phyloP scores from a whole-genome alignment of 2,113 vertebrate genomes.

The Bos taurus region ARS-UCD2.0 NC_037328.1:47072001-47072500 shows the following conservation, averaged over 20 bases:
- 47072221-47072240: neutral
- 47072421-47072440: neutral
- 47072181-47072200: neutral
- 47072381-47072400: neutral
- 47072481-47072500: neutral
- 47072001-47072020: conserved; percentile 27
- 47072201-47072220: neutral
- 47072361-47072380: neutral
- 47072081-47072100: conserved; percentile 60
- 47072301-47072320: neutral
- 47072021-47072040: conserved; percentile 54
- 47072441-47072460: neutral
- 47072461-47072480: neutral
- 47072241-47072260: neutral
- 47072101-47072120: conserved; percentile 4
- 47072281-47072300: neutral
- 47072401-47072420: neutral
- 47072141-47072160: conserved; percentile 27
- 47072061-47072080: conserved; percentile 49
- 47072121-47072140: neutral
- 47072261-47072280: neutral
- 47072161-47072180: neutral
- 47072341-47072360: neutral
- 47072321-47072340: neutral
- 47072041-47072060: conserved; percentile 47